phyloP scores from a whole-genome alignment of 1,140 invertebrate genomes.

The Platyscapa corneri region DNA sequence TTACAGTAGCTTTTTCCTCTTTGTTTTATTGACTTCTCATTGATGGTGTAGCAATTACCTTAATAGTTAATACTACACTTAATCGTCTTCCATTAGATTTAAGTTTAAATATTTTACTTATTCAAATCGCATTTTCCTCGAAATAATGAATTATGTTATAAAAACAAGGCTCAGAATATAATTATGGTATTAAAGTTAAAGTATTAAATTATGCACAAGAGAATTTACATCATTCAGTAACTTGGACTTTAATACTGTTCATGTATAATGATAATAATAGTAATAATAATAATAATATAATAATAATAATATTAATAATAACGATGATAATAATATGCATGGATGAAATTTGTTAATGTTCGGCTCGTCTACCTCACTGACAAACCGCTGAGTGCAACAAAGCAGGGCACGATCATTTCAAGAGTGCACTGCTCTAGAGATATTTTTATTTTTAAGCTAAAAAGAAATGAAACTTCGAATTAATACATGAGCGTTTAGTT shows the following conservation, averaged over 20 bases:
- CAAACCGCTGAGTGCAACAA: not conserved
- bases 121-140: constrained; percentile 19
- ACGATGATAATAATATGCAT: no score
- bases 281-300: no score
- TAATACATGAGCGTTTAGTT: not conserved
- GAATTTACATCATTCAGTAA: not conserved
- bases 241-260: not conserved
- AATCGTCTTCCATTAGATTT: not conserved
- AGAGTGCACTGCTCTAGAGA: not conserved
- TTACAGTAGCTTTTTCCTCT: constrained; percentile 41
- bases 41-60: not conserved
- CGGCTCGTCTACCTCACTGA: not conserved
- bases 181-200: not conserved
- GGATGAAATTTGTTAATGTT: not conserved
- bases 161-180: not conserved
- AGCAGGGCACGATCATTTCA: not conserved
- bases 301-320: no score
- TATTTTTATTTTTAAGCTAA: not conserved
- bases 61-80: not conserved
- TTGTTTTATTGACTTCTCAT: not conserved
- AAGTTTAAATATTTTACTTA: not conserved
- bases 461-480: not conserved
- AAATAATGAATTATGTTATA: not conserved
- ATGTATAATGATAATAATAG: not conserved
- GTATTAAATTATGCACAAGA: not conserved